Percentiles rank a stretch among this genome's conserved stretches.
phyloP scores from a whole-genome alignment of 1,140 invertebrate species.

The Metopolophium dirhodum region DNA sequence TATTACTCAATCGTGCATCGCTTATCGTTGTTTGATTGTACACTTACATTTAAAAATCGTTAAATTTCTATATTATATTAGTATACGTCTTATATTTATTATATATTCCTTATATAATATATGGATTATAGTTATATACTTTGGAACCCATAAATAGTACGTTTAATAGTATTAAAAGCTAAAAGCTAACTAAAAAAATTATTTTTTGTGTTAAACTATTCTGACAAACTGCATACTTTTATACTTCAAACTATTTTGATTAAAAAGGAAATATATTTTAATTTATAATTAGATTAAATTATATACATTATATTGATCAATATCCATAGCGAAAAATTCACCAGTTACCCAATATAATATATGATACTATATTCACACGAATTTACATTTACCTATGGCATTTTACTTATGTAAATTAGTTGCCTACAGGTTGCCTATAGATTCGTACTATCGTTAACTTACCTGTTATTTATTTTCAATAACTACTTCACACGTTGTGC shows the following conservation, averaged over 20 bases:
- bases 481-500: not conserved
- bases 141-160: too few species aligned
- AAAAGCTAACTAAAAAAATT: too few species aligned
- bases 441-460: not conserved
- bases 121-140: too few species aligned
- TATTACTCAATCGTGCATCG: too few species aligned
- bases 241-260: not conserved
- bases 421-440: not conserved
- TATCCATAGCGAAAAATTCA: not conserved
- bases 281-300: not conserved
- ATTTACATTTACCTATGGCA: not conserved
- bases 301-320: not conserved
- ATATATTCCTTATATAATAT: too few species aligned
- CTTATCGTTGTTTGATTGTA: not conserved
- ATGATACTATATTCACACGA: too few species aligned
- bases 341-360: not conserved
- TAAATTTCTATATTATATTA: too few species aligned
- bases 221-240: not conserved
- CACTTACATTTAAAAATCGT: too few species aligned
- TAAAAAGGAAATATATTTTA: not conserved
- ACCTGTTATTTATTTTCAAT: not conserved
- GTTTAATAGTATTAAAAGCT: too few species aligned
- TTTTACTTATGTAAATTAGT: not conserved
- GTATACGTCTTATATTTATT: too few species aligned
- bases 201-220: too few species aligned